Conservation (phyloP, 2,113 vertebrate species). For the Scomber scombrus region DNA sequence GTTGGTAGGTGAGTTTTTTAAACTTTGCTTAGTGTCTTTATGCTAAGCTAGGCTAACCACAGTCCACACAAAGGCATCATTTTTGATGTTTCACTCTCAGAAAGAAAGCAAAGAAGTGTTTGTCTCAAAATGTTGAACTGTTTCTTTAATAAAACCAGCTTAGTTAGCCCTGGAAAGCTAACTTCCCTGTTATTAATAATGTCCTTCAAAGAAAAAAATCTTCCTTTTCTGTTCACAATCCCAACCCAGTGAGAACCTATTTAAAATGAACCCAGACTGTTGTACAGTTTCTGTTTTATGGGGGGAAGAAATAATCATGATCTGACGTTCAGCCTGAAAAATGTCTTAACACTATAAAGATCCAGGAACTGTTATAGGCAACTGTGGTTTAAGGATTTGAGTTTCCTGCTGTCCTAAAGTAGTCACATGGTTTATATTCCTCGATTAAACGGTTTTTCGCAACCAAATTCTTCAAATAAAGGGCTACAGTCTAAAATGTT, state of each 20-base stretch:
- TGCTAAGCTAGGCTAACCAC: too few relatives aligned
- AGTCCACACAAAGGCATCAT: too few relatives aligned
- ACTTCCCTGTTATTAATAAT: background rate
- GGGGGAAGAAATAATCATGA: background rate
- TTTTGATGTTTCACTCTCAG: too few relatives aligned
- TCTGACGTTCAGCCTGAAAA: background rate
- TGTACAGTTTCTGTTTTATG: background rate
- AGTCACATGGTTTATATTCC: background rate
- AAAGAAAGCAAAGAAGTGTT: too few relatives aligned
- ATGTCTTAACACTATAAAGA: background rate
- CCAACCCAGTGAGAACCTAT: background rate
- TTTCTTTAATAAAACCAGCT: too few relatives aligned
- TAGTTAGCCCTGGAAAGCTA: too few relatives aligned
- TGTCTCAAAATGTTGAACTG: too few relatives aligned
- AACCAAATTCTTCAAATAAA: constrained; percentile 1
- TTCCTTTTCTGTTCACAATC: background rate
- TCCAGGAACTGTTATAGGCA: background rate
- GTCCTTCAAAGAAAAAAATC: background rate
- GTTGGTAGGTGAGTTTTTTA: background rate
- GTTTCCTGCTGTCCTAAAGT: background rate
- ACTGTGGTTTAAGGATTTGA: background rate
- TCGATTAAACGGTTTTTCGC: background rate
- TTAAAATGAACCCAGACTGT: background rate
- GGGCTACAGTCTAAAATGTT: background rate
- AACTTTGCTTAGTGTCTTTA: too few relatives aligned